These are phyloP conservation scores for Vanessa cardui DNA, from an alignment of 2,888 invertebrate species.

Conservation along the genomic window DNA sequence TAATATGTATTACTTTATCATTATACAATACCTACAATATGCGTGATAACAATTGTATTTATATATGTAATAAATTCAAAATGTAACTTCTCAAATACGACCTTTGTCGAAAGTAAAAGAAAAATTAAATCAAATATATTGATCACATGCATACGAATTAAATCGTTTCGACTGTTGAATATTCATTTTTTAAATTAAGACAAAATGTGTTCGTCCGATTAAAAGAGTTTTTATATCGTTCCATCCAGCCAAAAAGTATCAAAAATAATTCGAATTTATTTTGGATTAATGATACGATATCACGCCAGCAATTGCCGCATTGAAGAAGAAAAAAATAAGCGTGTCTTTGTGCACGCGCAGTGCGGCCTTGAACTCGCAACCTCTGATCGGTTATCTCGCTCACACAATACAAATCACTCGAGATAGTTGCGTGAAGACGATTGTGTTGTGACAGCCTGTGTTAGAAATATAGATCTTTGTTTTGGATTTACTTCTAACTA, in stretches of 20 bases:
- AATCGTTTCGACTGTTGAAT: background rate
- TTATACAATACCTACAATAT: background rate
- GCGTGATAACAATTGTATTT: background rate
- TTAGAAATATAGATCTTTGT: background rate
- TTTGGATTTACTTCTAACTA: background rate
- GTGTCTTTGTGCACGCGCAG: conserved; percentile 26
- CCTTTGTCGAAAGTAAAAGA: background rate
- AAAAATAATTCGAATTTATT: background rate
- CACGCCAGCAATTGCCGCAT: conserved; percentile 29
- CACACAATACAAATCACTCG: background rate
- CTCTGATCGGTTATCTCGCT: conserved; percentile 5
- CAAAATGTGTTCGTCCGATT: background rate
- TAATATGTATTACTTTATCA: conserved; percentile 6
- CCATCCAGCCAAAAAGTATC: conserved; percentile 13
- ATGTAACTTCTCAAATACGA: background rate
- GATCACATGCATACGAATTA: background rate
- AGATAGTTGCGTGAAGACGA: conserved; percentile 15
- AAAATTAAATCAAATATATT: background rate
- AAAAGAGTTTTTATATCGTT: conserved; percentile 10
- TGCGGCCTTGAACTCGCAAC: conserved; percentile 34
- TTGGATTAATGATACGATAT: conserved; percentile 29
- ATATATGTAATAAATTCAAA: background rate
- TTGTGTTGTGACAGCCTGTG: background rate
- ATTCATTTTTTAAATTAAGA: background rate
- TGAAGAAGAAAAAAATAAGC: conserved; percentile 20